Conservation (phyloP, 2,888 invertebrate genomes). For the Trichogramma dendrolimi region DNA sequence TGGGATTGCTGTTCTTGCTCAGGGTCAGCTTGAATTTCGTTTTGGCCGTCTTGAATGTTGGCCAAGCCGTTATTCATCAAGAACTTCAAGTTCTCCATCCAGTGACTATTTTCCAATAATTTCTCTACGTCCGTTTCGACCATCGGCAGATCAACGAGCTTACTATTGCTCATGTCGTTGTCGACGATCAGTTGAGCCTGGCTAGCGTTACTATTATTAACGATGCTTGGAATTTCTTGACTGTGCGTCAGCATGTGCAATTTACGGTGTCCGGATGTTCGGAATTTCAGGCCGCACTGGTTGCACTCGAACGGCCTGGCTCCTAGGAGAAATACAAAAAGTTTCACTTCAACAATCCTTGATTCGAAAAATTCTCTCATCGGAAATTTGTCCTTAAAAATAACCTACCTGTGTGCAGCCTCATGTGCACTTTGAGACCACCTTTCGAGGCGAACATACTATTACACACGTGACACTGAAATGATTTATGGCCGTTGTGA, state of each 20-base stretch:
- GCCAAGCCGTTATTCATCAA: too few relatives aligned
- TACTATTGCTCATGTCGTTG: slow-evolving; percentile 21
- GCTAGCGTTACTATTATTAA: slow-evolving; percentile 18
- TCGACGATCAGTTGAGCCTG: slow-evolving; percentile 25
- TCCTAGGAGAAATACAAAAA: slow-evolving; percentile 44
- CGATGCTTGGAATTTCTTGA: slow-evolving; percentile 38
- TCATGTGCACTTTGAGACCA: slow-evolving; percentile 65
- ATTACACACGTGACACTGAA: slow-evolving; percentile 62
- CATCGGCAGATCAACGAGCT: slow-evolving; percentile 7
- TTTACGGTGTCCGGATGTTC: slow-evolving; percentile 65
- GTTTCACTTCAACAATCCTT: slow-evolving; percentile 2
- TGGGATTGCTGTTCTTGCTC: too few relatives aligned
- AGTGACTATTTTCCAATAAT: slow-evolving; percentile 7
- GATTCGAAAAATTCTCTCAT: slow-evolving; percentile 8
- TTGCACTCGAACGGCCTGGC: slow-evolving; percentile 61
- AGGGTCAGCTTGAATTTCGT: too few relatives aligned
- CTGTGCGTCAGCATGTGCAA: slow-evolving; percentile 59
- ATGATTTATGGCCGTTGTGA: slow-evolving; percentile 58
- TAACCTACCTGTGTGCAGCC: slow-evolving; percentile 58
- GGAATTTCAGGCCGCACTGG: slow-evolving; percentile 60
- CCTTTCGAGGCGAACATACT: slow-evolving; percentile 63
- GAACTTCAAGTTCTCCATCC: too few relatives aligned
- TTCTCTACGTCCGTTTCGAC: slow-evolving; percentile 32
- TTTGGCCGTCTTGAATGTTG: too few relatives aligned
- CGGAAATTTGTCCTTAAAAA: neutral